A percentile compares a stretch with the other conserved stretches of the same genome.
Evolutionary conservation across 2,113 vertebrate genomes (phyloP).

Genomic region (Mus musculus): DNA sequence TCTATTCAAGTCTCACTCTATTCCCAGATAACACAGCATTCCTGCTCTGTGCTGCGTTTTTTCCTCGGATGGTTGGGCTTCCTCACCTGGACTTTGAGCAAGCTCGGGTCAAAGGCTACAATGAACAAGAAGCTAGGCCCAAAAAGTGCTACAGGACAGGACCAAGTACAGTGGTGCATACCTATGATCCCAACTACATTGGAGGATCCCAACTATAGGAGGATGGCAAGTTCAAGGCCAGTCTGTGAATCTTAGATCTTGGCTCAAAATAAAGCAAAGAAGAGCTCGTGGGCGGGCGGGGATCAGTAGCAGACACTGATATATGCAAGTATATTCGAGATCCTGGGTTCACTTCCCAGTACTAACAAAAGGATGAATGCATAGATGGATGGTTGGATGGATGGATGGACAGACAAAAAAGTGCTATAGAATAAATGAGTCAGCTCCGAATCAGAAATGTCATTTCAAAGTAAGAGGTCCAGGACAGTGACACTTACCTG

Average conservation of each 20-base stretch:
- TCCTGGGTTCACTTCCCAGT: not conserved
- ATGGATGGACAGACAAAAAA: not conserved
- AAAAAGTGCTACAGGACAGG: not conserved
- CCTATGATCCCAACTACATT: not conserved
- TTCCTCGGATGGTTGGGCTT: rapidly evolving
- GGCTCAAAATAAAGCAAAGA: not conserved
- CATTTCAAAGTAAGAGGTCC: not conserved
- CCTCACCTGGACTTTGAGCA: rapidly evolving
- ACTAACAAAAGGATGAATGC: not conserved
- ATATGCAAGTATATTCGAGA: not conserved
- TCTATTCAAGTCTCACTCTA: not conserved
- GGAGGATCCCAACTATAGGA: not conserved
- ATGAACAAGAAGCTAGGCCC: rapidly evolving
- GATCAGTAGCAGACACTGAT: not conserved
- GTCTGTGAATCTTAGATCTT: not conserved
- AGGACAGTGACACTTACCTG: slow-evolving; percentile 87
- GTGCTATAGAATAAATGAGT: rapidly evolving
- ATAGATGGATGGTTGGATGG: not conserved
- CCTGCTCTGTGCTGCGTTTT: not conserved
- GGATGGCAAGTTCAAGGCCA: not conserved
- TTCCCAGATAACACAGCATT: not conserved
- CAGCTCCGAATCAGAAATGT: not conserved
- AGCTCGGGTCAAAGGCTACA: not conserved
- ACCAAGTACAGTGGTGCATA: not conserved
- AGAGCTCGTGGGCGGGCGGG: not conserved